Evolutionary conservation across 2,888 invertebrate species (phyloP).

Genomic region (Philopedon plagiatum): DNA sequence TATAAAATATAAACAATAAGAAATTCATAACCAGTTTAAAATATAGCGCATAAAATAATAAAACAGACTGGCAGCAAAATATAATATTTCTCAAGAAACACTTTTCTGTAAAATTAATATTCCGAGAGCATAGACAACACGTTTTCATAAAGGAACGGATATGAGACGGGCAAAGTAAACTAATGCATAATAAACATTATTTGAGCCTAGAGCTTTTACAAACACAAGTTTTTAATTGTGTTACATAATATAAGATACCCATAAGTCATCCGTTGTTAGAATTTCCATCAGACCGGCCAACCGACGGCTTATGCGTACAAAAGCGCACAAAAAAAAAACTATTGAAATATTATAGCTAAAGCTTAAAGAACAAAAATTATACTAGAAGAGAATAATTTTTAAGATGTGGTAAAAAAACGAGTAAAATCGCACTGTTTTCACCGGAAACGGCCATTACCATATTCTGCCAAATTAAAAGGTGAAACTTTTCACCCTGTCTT

Average conservation of each 20-base stretch:
- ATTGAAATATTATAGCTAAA: background rate
- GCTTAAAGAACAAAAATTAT: no score
- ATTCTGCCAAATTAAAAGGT: no score
- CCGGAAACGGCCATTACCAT: no score
- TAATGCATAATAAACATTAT: conserved; percentile 22
- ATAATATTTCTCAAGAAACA: conserved; percentile 23
- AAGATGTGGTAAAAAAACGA: no score
- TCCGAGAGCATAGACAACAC: conserved; percentile 22
- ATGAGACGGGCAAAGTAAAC: conserved; percentile 20
- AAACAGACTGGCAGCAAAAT: conserved; percentile 6
- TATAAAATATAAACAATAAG: conserved; percentile 23
- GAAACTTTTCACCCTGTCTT: no score
- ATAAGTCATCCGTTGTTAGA: background rate
- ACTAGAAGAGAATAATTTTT: no score
- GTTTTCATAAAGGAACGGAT: conserved; percentile 24
- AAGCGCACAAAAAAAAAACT: background rate
- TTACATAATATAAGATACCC: background rate
- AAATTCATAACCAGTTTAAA: conserved; percentile 43
- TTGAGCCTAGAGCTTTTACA: conserved; percentile 6
- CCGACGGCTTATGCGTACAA: no score
- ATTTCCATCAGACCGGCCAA: background rate
- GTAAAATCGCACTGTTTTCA: no score
- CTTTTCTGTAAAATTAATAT: conserved; percentile 22
- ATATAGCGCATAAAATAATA: conserved; percentile 13
- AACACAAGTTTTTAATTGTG: conserved; percentile 13